These are phyloP conservation scores for Acropternis orthonyx DNA, from an alignment of 2,797 vertebrate species.

Conservation along the genomic window DNA sequence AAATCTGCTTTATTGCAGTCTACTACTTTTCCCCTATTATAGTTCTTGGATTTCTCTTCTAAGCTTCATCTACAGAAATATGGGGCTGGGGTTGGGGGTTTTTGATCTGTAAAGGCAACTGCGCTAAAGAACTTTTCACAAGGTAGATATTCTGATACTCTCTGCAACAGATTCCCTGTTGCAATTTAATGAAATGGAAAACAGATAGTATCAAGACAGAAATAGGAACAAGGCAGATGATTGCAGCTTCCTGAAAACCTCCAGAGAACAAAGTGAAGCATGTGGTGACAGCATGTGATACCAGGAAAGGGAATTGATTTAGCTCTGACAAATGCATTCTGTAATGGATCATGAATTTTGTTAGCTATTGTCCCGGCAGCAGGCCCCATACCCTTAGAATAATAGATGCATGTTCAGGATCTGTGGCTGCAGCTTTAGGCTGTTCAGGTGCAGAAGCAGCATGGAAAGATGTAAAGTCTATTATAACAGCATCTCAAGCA, in stretches of 20 bases:
- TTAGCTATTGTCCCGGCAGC: background rate
- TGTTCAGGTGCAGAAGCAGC: slow-evolving; percentile 29
- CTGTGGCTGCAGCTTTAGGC: slow-evolving; percentile 3
- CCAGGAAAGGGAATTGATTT: background rate
- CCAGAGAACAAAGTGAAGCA: slow-evolving; percentile 11
- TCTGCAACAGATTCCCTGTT: background rate
- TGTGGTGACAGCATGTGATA: background rate
- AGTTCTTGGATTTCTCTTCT: background rate
- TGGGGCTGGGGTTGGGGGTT: background rate
- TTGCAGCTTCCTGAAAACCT: background rate
- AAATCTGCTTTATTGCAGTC: background rate
- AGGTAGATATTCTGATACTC: background rate
- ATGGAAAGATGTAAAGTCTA: background rate
- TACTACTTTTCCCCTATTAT: background rate
- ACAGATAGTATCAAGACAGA: background rate
- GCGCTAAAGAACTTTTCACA: background rate
- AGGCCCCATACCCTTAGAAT: background rate
- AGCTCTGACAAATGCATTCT: background rate
- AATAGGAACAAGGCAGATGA: background rate
- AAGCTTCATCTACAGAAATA: background rate
- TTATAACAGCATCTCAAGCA: background rate
- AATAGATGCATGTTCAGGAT: background rate
- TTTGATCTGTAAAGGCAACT: background rate
- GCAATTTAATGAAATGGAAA: background rate
- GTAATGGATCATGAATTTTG: slow-evolving; percentile 28